Conservation (phyloP, 2,113 vertebrate genomes). For the Leucoraja erinaceus region DNA sequence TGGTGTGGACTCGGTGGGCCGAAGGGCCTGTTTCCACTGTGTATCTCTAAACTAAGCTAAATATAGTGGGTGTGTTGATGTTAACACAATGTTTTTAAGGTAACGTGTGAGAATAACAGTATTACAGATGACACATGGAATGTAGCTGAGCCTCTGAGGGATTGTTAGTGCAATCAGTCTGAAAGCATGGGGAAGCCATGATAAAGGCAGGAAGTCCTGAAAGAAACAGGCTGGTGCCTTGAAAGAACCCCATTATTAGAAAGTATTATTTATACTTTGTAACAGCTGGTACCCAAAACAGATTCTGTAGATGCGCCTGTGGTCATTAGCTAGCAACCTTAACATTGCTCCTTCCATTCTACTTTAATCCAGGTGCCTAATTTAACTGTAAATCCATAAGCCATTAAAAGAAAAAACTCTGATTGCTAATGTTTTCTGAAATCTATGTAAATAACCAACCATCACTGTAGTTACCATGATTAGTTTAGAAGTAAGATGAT, state of each 20-base stretch:
- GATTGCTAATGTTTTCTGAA: background rate
- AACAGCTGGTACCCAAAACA: constrained; percentile 18
- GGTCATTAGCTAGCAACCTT: constrained; percentile 6
- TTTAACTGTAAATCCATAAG: constrained; percentile 22
- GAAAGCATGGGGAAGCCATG: background rate
- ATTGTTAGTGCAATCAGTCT: constrained; percentile 1
- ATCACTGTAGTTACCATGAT: background rate
- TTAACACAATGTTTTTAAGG: too few relatives aligned
- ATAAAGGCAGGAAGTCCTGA: too few relatives aligned
- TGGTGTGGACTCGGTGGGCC: too few relatives aligned
- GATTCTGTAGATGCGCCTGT: background rate
- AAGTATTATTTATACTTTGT: background rate
- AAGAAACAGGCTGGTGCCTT: background rate
- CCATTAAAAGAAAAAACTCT: constrained; percentile 3
- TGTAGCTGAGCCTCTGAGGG: background rate
- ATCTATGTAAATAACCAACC: background rate
- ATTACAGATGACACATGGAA: background rate
- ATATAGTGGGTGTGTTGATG: background rate
- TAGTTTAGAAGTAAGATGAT: background rate
- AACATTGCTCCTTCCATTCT: background rate
- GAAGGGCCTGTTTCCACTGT: too few relatives aligned
- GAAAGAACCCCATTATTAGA: background rate
- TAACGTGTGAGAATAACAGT: background rate
- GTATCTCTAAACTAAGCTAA: too few relatives aligned
- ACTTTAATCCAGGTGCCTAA: constrained; percentile 15